Evolutionary conservation across 2,113 vertebrate species (phyloP).

Genomic region (Sarotherodon lohbergeri): DNA sequence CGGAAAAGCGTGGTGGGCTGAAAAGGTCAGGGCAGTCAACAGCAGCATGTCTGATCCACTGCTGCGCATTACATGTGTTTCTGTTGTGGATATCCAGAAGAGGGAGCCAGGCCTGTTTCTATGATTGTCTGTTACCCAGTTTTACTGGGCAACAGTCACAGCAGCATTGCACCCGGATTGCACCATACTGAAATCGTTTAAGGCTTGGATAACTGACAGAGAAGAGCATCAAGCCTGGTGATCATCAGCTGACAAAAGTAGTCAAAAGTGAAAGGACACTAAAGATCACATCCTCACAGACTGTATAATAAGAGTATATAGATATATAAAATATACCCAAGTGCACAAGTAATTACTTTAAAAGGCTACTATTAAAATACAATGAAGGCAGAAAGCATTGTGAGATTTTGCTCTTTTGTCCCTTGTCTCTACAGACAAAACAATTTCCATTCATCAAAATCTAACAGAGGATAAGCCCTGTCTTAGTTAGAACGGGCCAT

Average conservation of each 20-base stretch:
- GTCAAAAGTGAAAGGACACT: neutral
- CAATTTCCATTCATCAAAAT: neutral
- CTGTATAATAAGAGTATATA: neutral
- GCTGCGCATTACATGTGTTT: neutral
- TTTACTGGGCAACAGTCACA: neutral
- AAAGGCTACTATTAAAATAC: neutral
- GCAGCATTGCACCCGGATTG: slow-evolving; percentile 13
- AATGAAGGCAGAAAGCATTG: neutral
- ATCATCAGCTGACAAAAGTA: neutral
- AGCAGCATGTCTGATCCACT: neutral
- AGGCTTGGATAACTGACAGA: neutral
- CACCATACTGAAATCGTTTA: neutral
- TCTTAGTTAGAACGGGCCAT: neutral
- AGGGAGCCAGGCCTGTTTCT: slow-evolving; percentile 21
- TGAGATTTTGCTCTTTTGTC: neutral
- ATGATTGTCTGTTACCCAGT: neutral
- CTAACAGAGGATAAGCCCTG: neutral
- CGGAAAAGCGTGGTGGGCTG: neutral
- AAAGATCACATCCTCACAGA: neutral
- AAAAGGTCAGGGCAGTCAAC: neutral
- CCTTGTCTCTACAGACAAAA: neutral
- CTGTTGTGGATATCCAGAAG: slow-evolving; percentile 10
- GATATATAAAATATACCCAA: neutral
- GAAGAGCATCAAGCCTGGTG: neutral
- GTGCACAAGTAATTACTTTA: neutral